These are phyloP conservation scores for Glyphotaelius pellucidus DNA, from an alignment of 2,888 invertebrate genomes.

Conservation along the genomic window DNA sequence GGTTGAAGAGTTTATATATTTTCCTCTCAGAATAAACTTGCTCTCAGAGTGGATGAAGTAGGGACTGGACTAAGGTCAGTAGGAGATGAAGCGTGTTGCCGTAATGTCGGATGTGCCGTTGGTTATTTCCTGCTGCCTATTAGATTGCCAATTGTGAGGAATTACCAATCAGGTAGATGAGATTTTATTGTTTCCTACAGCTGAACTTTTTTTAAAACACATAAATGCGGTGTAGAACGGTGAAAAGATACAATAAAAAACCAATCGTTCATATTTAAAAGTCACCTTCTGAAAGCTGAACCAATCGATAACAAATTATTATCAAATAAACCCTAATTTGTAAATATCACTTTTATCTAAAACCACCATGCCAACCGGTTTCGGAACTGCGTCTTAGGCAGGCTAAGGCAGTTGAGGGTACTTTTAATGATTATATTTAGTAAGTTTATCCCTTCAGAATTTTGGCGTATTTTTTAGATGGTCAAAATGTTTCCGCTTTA, in stretches of 20 bases:
- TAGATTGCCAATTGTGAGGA: neutral
- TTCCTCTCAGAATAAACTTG: neutral
- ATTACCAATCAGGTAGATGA: neutral
- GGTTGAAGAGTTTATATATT: neutral
- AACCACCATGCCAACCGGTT: neutral
- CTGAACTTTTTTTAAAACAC: neutral
- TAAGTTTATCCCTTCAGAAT: no score
- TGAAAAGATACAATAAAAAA: neutral
- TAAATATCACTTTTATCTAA: neutral
- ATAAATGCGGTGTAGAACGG: neutral
- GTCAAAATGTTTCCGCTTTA: no score
- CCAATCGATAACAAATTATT: neutral
- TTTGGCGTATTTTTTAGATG: no score
- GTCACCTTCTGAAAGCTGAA: neutral
- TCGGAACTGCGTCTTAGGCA: neutral
- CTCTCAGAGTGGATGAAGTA: neutral
- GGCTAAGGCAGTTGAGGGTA: no score
- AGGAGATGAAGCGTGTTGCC: neutral
- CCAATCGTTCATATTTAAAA: neutral
- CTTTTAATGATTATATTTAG: no score
- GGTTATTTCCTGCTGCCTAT: conserved; percentile 16
- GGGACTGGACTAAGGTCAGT: conserved; percentile 13
- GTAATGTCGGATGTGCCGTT: conserved; percentile 2
- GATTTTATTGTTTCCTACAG: neutral
- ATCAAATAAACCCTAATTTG: neutral